Conservation (phyloP, 2,888 invertebrate species). For the Shargacucullia verbasci region DNA sequence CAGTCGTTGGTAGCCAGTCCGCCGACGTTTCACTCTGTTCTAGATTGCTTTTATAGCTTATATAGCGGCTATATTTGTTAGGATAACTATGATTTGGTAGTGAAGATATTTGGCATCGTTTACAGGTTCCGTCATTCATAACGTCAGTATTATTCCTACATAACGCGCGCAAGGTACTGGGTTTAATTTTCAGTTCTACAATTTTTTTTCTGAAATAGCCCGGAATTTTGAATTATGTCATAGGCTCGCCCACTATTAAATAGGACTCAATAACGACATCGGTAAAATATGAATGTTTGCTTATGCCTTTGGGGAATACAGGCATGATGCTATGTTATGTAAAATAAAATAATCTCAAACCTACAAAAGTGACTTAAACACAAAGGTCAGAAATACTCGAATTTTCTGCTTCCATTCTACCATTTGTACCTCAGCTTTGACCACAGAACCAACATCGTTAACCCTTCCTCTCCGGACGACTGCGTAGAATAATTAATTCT, state of each 20-base stretch:
- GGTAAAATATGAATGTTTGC: no score
- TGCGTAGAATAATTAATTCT: slow-evolving; percentile 53
- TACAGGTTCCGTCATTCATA: neutral
- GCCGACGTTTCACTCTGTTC: slow-evolving; percentile 46
- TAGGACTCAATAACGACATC: no score
- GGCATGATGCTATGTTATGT: no score
- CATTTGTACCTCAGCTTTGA: slow-evolving; percentile 31
- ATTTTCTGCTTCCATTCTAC: slow-evolving; percentile 23
- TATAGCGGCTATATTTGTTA: slow-evolving; percentile 37
- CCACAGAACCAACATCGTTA: slow-evolving; percentile 44
- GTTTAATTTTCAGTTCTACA: no score
- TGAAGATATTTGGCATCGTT: slow-evolving; percentile 25
- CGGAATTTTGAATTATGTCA: no score
- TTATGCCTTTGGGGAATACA: no score
- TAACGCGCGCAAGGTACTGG: no score
- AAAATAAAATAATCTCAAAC: neutral
- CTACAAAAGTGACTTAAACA: slow-evolving; percentile 2
- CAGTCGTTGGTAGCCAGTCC: slow-evolving; percentile 43
- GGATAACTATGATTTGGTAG: slow-evolving; percentile 15
- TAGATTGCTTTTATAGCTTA: slow-evolving; percentile 41
- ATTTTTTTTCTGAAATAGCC: no score
- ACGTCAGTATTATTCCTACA: no score
- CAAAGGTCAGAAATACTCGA: slow-evolving; percentile 4
- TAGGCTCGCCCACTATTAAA: no score
- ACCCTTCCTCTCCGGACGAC: slow-evolving; percentile 44